Percentiles rank a stretch among this genome's conserved stretches.
phyloP scores from a whole-genome alignment of 2,888 invertebrate species.

The Orchesellides sinensis region DNA sequence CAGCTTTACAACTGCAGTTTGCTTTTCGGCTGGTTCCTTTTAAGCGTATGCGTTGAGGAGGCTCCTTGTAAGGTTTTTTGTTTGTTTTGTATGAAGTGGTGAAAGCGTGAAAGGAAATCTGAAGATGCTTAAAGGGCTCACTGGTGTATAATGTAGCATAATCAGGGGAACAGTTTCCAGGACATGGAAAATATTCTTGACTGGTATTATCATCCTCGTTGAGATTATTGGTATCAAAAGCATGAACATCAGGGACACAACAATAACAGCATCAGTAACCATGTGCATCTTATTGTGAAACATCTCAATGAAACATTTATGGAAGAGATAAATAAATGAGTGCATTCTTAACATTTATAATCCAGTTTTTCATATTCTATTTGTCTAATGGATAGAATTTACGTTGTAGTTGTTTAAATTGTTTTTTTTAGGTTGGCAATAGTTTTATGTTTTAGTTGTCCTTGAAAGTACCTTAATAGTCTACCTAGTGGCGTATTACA shows the following conservation, averaged over 20 bases:
- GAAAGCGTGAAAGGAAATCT: slow-evolving; percentile 13
- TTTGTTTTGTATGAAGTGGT: not conserved
- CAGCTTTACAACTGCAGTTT: not conserved
- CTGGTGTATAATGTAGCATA: slow-evolving; percentile 42
- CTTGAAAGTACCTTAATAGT: too few species aligned
- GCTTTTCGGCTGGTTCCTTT: not conserved
- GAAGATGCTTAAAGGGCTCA: slow-evolving; percentile 50
- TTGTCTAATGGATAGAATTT: too few species aligned
- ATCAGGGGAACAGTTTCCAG: slow-evolving; percentile 47
- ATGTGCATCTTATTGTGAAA: too few species aligned
- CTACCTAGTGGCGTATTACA: too few species aligned
- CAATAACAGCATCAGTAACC: not conserved
- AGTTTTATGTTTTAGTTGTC: too few species aligned
- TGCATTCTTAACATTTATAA: too few species aligned
- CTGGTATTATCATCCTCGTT: slow-evolving; percentile 17
- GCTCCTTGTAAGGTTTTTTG: not conserved
- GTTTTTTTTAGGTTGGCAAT: too few species aligned
- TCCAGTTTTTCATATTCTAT: too few species aligned
- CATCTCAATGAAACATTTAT: too few species aligned
- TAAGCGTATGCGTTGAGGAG: not conserved
- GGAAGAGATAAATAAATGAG: too few species aligned
- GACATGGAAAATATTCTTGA: slow-evolving; percentile 33
- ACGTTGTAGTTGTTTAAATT: too few species aligned
- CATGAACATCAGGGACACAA: slow-evolving; percentile 4
- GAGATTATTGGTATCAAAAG: not conserved